These are phyloP conservation scores for Pipistrellus pygmaeus DNA, from an alignment of 2,797 vertebrate species.

Conservation along the genomic window DNA sequence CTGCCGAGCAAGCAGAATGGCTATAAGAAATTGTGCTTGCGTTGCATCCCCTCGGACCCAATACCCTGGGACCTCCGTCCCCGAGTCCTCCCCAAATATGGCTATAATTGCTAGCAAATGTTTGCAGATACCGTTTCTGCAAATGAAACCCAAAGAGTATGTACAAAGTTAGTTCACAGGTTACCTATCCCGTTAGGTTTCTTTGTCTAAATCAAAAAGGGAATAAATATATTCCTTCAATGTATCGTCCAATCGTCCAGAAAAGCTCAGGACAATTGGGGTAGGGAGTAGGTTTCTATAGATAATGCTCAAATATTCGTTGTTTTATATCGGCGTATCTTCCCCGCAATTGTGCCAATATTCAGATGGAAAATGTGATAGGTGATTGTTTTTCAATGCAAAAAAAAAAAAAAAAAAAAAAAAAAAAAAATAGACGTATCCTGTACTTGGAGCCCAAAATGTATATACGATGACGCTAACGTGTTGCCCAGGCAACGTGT, in stretches of 20 bases:
- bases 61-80: constrained; percentile 74
- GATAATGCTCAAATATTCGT: constrained; percentile 48
- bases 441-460: background rate
- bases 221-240: constrained; percentile 62
- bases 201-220: constrained; percentile 65
- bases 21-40: constrained; percentile 83
- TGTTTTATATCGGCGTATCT: constrained; percentile 54
- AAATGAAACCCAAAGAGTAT: constrained; percentile 77
- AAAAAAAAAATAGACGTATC: constrained; percentile 53
- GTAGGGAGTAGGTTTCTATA: background rate
- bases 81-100: constrained; percentile 81
- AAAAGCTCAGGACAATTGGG: constrained; percentile 63
- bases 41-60: constrained; percentile 66
- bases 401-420: constrained; percentile 65
- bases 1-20: constrained; percentile 77
- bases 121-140: constrained; percentile 69
- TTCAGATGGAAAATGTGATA: constrained; percentile 47
- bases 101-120: constrained; percentile 83
- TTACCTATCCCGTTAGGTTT: constrained; percentile 58
- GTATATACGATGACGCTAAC: background rate
- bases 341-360: constrained; percentile 51
- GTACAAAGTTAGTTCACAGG: constrained; percentile 85
- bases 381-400: constrained; percentile 36
- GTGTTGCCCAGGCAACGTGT: background rate
- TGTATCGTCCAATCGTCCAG: constrained; percentile 57